phyloP scores from a whole-genome alignment of 1,140 invertebrate species.

The Drosophila aff. region DNA sequence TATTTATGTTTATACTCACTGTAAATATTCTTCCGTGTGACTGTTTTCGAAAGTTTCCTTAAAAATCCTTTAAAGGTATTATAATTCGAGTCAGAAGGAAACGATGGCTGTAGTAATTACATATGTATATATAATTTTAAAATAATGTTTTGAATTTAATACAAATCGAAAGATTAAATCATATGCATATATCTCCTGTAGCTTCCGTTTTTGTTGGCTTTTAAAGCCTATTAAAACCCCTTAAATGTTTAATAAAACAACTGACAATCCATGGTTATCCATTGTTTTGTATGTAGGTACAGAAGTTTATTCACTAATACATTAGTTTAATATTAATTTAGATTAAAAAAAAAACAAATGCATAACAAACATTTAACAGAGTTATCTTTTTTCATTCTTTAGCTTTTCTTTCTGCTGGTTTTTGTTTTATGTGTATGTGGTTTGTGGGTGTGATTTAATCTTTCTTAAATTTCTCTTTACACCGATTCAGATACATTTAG shows the following conservation, averaged over 20 bases:
- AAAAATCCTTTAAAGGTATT: too few species aligned
- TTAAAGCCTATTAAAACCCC: background rate
- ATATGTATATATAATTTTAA: too few species aligned
- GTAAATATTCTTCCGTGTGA: too few species aligned
- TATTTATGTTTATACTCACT: too few species aligned
- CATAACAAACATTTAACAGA: constrained; percentile 81
- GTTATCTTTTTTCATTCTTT: constrained; percentile 33
- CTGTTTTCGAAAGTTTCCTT: too few species aligned
- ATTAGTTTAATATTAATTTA: constrained; percentile 71
- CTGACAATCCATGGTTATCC: background rate
- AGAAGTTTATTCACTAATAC: constrained; percentile 76
- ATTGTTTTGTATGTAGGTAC: constrained; percentile 73
- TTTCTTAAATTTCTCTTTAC: constrained; percentile 31
- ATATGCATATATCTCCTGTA: too few species aligned
- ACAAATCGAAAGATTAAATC: too few species aligned
- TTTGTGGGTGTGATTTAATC: constrained; percentile 13
- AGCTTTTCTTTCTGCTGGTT: constrained; percentile 15
- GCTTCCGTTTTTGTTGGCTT: too few species aligned
- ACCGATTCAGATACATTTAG: constrained; percentile 30
- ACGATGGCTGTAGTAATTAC: too few species aligned
- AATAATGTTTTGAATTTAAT: too few species aligned
- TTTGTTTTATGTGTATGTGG: constrained; percentile 17
- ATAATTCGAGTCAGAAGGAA: too few species aligned
- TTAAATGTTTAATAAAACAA: background rate
- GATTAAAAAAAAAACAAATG: constrained; percentile 76